Evolutionary conservation across 2,888 invertebrate genomes (phyloP).

Genomic region (Didymodactylos carnosus): DNA sequence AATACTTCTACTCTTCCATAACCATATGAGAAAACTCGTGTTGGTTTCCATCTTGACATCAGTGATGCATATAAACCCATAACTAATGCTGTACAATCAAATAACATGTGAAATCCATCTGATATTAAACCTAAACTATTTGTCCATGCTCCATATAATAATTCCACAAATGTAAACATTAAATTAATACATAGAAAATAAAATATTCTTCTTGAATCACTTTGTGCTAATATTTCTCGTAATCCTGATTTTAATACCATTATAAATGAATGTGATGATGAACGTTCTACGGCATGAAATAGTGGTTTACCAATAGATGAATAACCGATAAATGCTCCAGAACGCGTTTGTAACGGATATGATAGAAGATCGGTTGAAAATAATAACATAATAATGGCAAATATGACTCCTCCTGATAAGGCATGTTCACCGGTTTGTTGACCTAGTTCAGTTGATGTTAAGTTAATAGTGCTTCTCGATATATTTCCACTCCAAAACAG

Average conservation of each 20-base stretch:
- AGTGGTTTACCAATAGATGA: slow-evolving; percentile 4
- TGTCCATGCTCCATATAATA: slow-evolving; percentile 42
- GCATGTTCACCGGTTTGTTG: slow-evolving; percentile 1
- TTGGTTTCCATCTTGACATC: slow-evolving; percentile 40
- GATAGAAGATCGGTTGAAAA: slow-evolving; percentile 1
- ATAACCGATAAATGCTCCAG: slow-evolving; percentile 13
- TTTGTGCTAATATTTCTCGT: background rate
- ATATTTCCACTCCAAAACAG: slow-evolving; percentile 4
- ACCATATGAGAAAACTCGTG: slow-evolving; percentile 40
- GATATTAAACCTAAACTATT: slow-evolving; percentile 41
- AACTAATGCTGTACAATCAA: slow-evolving; percentile 43
- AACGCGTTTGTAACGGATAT: background rate
- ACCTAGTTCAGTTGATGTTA: too few relatives aligned
- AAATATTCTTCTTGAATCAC: slow-evolving; percentile 12
- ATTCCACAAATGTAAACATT: slow-evolving; percentile 39
- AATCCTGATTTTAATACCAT: background rate
- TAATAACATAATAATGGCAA: slow-evolving; percentile 4
- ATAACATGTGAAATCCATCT: slow-evolving; percentile 44
- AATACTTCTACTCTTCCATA: slow-evolving; percentile 38
- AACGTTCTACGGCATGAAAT: background rate
- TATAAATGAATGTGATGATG: slow-evolving; percentile 1
- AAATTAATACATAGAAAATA: slow-evolving; percentile 14
- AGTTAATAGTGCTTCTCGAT: too few relatives aligned
- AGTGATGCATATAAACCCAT: slow-evolving; percentile 43
- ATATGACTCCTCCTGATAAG: slow-evolving; percentile 9